Evolutionary conservation across 53 echinoderm and acorn worm species (phyloP).

Genomic region (Echinarachnius parma): DNA sequence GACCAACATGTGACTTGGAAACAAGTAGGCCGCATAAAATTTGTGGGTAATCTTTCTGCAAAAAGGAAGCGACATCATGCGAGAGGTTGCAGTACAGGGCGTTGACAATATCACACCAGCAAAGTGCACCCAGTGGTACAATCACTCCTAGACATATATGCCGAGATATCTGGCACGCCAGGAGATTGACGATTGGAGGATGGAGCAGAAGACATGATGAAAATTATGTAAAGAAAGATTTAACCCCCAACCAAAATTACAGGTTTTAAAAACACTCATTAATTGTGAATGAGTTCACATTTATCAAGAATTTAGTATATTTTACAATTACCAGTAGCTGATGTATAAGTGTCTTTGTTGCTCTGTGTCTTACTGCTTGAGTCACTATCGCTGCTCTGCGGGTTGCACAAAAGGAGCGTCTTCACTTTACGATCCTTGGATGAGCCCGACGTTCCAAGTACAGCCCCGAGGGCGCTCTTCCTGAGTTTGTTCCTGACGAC

Average conservation of each 20-base stretch:
- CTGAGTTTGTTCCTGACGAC: conserved; percentile 61
- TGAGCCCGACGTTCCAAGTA: conserved; percentile 59
- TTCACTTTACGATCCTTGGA: conserved; percentile 73
- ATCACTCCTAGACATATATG: conserved; percentile 32
- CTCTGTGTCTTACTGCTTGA: conserved; percentile 1
- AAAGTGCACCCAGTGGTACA: conserved; percentile 43
- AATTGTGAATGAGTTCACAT: no score
- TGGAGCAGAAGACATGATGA: no score
- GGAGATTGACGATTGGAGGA: neutral
- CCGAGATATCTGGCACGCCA: conserved; percentile 7
- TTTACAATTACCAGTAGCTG: no score
- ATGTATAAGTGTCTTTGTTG: no score
- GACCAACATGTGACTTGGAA: no score
- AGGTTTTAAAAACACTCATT: no score
- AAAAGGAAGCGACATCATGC: conserved; percentile 18
- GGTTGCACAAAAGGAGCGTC: conserved; percentile 68
- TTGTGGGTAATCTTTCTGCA: no score
- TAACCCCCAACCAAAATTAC: no score
- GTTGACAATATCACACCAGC: conserved; percentile 13
- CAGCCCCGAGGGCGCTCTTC: conserved; percentile 68
- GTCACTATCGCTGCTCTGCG: neutral
- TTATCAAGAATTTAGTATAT: no score
- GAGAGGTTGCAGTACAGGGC: neutral
- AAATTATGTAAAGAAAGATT: no score
- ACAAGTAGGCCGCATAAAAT: no score